Base-by-base conservation (phyloP, 2,113 vertebrate genomes). In the Tenebrosternarchus preto region DNA sequence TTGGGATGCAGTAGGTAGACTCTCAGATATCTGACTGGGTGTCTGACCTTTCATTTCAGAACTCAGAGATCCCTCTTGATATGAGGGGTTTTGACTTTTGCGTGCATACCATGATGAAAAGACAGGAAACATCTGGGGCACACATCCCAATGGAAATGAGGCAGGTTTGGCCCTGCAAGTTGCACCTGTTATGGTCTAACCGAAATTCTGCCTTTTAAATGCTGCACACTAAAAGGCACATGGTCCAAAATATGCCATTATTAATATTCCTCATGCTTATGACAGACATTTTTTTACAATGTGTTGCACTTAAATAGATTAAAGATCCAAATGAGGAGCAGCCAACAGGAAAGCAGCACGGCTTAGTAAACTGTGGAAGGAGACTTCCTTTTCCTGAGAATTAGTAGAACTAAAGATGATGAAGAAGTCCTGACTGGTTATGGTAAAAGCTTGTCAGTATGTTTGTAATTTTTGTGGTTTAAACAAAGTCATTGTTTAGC, bases 111-210 rank as follows among this genome's bases (percentile, higher is more conserved):
- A 67, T 85, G 81, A 84, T 82, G 80, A 84, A 87, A 84, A 85
- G 76, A 71, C 76, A 76, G 85, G 83, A 82, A 85, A 87, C 87
- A 90, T 90, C 85, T 87, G 84, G 85, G 67, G 77, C 78, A 76
- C 86, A 86, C 80, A 82, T 86, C 83, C 80, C 24, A 7, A n/a
- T 80, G 82, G 64, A 81, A 86, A 80, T 78, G 50, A 75, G 83
- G 39, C 76, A 81, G 68, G 68, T 82, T 79, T 83, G 82, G 80
- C 82, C 77, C 66, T 71, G 74, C 74, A 77, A 81, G 85, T 80
- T 85, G 78, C 87, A 88, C 87, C 85, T 87, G 84, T 77, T 85
- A 66, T 80, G 83, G 39, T 83, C 85, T 63, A 69, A 77, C 80
- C 69, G 74, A 79, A 85, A 83, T 85, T 81, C 61, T 64, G 50